These are phyloP conservation scores for Shargacucullia verbasci DNA, from an alignment of 2,888 invertebrate species.

Conservation along the genomic window DNA sequence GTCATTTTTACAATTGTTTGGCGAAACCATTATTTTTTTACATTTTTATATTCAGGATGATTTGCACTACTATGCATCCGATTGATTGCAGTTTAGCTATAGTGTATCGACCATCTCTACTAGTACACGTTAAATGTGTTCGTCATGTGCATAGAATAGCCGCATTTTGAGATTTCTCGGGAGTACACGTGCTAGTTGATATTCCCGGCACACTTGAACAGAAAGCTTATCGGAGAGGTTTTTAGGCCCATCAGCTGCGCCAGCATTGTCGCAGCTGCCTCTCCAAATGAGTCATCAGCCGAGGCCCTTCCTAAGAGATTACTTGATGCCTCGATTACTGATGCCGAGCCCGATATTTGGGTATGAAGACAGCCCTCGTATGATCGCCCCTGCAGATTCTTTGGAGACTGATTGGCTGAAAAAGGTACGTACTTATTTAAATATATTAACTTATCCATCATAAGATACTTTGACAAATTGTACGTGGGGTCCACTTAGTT, in stretches of 20 bases:
- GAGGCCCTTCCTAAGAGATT: slow-evolving; percentile 53
- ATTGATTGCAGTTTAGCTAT: no score
- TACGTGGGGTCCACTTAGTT: no score
- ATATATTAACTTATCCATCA: background rate
- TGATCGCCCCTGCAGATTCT: slow-evolving; percentile 30
- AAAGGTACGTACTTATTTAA: slow-evolving; percentile 61
- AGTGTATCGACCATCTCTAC: no score
- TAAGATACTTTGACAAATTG: background rate
- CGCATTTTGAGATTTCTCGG: slow-evolving; percentile 8
- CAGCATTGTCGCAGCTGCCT: slow-evolving; percentile 36
- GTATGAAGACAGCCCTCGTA: slow-evolving; percentile 55
- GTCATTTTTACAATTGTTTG: no score
- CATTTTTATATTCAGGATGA: no score
- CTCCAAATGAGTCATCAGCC: slow-evolving; percentile 31
- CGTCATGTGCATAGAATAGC: slow-evolving; percentile 7
- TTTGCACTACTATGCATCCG: no score
- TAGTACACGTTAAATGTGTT: background rate
- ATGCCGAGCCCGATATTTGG: slow-evolving; percentile 57
- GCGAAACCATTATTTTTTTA: no score
- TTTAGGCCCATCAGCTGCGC: slow-evolving; percentile 50
- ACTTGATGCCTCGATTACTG: slow-evolving; percentile 61
- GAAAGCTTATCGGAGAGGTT: slow-evolving; percentile 13
- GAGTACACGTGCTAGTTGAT: background rate
- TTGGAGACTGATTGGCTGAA: slow-evolving; percentile 65
- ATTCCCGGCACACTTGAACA: background rate